Evolutionary conservation across 2,113 vertebrate species (phyloP).

Genomic region (Pseudonaja textilis): DNA sequence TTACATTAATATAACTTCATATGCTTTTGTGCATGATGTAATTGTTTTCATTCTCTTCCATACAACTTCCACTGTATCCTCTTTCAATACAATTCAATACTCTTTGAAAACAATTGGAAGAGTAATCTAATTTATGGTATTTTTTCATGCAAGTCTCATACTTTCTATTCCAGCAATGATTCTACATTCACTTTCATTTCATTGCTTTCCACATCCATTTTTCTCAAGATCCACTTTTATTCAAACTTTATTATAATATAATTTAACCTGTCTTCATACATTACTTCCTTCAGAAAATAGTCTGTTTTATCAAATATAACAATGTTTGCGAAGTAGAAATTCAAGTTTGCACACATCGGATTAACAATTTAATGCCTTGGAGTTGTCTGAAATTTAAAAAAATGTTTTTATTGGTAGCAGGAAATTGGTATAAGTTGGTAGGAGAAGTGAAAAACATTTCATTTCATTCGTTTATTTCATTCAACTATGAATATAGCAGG

Average conservation of each 20-base stretch:
- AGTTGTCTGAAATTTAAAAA: not conserved
- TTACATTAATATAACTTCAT: not conserved
- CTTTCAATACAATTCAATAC: not conserved
- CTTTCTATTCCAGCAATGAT: not conserved
- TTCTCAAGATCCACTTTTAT: not conserved
- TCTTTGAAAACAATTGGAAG: too few species aligned
- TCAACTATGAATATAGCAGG: not conserved
- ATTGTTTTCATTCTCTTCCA: not conserved
- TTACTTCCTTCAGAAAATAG: not conserved
- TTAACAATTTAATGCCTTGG: not conserved
- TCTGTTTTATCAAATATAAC: not conserved
- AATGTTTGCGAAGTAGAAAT: not conserved
- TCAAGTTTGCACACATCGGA: not conserved
- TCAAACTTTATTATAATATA: not conserved
- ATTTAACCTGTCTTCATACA: not conserved
- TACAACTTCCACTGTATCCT: not conserved
- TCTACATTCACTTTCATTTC: not conserved
- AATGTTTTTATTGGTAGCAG: not conserved
- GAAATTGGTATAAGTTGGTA: not conserved
- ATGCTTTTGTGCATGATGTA: not conserved
- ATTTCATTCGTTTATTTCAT: not conserved
- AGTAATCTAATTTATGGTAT: not conserved
- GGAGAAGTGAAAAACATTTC: not conserved
- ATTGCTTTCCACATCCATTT: not conserved
- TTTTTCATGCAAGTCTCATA: not conserved